These are phyloP conservation scores for Rhabdornis inornatus DNA, from an alignment of 2,113 vertebrate species.

Conservation along the genomic window DNA sequence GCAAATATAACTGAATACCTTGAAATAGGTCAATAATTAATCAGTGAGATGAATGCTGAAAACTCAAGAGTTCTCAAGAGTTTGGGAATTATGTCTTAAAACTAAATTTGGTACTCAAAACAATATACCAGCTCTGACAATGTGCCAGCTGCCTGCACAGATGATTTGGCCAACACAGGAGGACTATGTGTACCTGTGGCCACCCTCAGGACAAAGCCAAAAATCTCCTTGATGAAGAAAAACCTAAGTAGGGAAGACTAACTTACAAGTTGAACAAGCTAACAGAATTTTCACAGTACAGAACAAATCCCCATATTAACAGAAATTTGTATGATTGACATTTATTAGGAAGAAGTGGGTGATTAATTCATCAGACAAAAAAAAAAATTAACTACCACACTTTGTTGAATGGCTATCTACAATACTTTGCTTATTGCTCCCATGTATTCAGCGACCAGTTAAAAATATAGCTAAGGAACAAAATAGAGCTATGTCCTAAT, in stretches of 20 bases:
- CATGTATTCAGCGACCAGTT: not conserved
- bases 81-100: not conserved
- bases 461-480: not conserved
- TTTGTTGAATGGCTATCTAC: not conserved
- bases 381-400: not conserved
- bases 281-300: not conserved
- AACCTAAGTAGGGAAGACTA: not conserved
- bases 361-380: not conserved
- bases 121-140: not conserved
- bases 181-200: not conserved
- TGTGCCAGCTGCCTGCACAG: rapidly evolving
- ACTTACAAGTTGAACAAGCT: not conserved
- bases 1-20: not conserved
- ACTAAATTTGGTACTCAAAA: not conserved
- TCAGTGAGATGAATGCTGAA: not conserved
- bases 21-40: not conserved
- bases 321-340: not conserved
- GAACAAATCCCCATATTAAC: not conserved
- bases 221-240: not conserved
- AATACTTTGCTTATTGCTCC: not conserved
- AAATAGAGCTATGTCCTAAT: not conserved
- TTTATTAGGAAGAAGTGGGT: not conserved
- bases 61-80: not conserved
- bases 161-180: not conserved
- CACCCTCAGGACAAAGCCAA: not conserved